Evolutionary conservation across 1,140 invertebrate genomes (phyloP), one percentile per base, ranked within the genome.

Genomic region (Phocides pigmalion): DNA sequence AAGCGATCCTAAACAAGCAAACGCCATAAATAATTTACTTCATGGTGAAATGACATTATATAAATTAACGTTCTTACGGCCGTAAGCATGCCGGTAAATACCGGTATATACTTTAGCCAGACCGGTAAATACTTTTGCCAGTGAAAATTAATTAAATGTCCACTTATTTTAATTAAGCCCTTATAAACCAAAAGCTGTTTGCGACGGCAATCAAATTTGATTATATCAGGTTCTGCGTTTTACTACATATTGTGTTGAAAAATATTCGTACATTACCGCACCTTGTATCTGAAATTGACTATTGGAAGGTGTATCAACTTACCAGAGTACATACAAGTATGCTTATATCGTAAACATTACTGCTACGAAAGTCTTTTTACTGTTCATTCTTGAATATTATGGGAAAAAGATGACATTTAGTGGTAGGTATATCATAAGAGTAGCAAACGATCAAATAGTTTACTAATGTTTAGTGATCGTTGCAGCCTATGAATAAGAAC

Each of bases 71-170:
- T 5, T 17, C 8, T 16, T 8, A 44, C 0, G 42, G 12, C 17
- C 2, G 42, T 44, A n/a, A n/a, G n/a, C n/a, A n/a, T n/a, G n/a
- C n/a, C n/a, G n/a, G n/a, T n/a, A 44, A 44, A 44, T 20, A 44
- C 9, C 42, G 3, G 17, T 11, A 9, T 17, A 44, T 17, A 0
- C 28, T 3, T 16, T 44, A 44, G 19, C 19, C 12, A 22, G 44
- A 1, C 19, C n/a, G n/a, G n/a, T n/a, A n/a, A 2, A 46, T 14
- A 46, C 19, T 46, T 12, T 9, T 2, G 19, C 19, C 8, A 17
- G 22, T 46, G 22, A 46, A 46, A 20, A 46, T 46, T 46, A 46
- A 46, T 46, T 46, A 46, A 46, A 46, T 12, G 44, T 46, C 44
- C 44, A 46, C 19, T 46, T 22, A 46, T 46, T 46, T 46, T 46